Conservation (phyloP, 2,888 invertebrate genomes). For the Cephonodes hylas region DNA sequence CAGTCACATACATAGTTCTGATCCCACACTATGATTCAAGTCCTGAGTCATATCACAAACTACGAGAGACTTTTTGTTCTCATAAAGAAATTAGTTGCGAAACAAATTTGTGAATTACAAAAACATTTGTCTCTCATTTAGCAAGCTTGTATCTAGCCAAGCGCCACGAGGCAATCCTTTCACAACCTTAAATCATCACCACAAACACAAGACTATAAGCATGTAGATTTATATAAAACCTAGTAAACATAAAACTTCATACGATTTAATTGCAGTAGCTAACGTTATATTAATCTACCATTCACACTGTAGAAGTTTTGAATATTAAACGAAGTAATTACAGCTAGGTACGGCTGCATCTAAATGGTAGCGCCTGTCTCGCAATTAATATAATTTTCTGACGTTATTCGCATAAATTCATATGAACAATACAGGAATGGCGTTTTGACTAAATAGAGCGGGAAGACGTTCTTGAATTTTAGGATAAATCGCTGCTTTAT, state of each 20-base stretch:
- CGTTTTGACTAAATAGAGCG: slow-evolving; percentile 47
- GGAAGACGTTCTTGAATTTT: slow-evolving; percentile 21
- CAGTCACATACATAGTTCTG: too few species aligned
- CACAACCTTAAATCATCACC: too few species aligned
- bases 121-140: too few species aligned
- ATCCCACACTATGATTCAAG: too few species aligned
- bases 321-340: slow-evolving; percentile 50
- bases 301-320: slow-evolving; percentile 30
- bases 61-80: too few species aligned
- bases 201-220: too few species aligned
- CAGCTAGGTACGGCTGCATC: slow-evolving; percentile 13
- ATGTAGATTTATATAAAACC: neutral
- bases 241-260: neutral
- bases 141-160: too few species aligned
- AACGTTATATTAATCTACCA: slow-evolving; percentile 22
- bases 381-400: slow-evolving; percentile 65
- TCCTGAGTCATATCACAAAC: too few species aligned
- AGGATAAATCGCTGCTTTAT: slow-evolving; percentile 34
- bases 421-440: slow-evolving; percentile 63
- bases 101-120: too few species aligned
- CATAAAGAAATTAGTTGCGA: too few species aligned
- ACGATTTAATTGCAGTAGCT: neutral
- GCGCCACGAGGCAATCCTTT: too few species aligned
- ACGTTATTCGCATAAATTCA: slow-evolving; percentile 63
- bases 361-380: neutral